Conservation (phyloP, 1,140 invertebrate genomes). For the Euura lappo region DNA sequence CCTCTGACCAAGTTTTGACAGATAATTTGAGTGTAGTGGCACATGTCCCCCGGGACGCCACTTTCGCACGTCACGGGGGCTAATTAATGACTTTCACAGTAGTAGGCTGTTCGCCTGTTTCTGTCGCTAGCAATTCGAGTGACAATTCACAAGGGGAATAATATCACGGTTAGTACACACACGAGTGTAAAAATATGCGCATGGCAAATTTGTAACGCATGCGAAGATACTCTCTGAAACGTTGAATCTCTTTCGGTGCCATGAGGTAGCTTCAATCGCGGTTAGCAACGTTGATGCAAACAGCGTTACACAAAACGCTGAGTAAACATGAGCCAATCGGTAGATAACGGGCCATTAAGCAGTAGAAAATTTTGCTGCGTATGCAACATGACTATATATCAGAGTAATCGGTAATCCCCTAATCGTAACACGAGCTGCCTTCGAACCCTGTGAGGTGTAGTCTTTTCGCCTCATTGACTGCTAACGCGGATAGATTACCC, state of each 20-base stretch:
- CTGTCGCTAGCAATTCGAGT: background rate
- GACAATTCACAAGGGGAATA: slow-evolving; percentile 4
- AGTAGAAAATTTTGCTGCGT: slow-evolving; percentile 4
- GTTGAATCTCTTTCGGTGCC: too few species aligned
- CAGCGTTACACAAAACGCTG: background rate
- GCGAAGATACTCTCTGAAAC: too few species aligned
- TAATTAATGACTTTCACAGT: background rate
- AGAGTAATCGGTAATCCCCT: background rate
- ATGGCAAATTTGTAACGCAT: too few species aligned
- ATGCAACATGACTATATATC: background rate
- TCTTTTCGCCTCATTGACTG: slow-evolving; percentile 6
- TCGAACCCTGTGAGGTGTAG: background rate
- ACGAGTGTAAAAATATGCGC: too few species aligned
- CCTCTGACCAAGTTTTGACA: too few species aligned
- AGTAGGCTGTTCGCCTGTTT: slow-evolving; percentile 5
- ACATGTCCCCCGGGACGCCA: background rate
- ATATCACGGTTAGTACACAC: background rate
- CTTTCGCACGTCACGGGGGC: background rate
- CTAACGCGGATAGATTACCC: background rate
- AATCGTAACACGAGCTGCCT: background rate
- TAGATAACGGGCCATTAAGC: background rate
- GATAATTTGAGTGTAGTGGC: background rate
- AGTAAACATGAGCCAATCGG: background rate
- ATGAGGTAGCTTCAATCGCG: too few species aligned
- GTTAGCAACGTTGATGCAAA: too few species aligned